Evolutionary conservation across 2,797 vertebrate species (phyloP).

Genomic region (Neosilurus mollespiculum): DNA sequence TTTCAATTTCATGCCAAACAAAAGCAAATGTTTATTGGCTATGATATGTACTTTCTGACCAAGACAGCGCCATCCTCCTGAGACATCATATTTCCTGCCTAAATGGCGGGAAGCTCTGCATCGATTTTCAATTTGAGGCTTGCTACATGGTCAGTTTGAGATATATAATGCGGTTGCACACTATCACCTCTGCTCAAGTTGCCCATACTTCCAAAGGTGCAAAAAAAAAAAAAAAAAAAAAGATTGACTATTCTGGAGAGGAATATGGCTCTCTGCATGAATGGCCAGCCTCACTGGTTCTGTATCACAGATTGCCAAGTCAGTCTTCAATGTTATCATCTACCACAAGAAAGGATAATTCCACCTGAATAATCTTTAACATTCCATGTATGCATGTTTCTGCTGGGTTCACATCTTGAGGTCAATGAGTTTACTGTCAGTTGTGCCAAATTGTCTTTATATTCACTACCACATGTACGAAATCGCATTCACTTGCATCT

Average conservation of each 20-base stretch:
- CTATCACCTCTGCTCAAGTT: conserved; percentile 31
- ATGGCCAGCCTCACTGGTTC: not conserved
- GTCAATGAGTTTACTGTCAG: conserved; percentile 41
- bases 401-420: conserved; percentile 18
- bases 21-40: conserved; percentile 29
- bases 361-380: conserved; percentile 1
- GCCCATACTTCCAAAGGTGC: conserved; percentile 37
- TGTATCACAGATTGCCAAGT: not conserved
- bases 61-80: conserved; percentile 11
- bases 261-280: not conserved
- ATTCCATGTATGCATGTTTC: not conserved
- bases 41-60: conserved; percentile 12
- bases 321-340: not conserved
- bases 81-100: conserved; percentile 36
- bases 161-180: conserved; percentile 33
- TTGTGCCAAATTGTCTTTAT: conserved; percentile 27
- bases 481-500: conserved; percentile 35
- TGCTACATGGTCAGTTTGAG: conserved; percentile 33
- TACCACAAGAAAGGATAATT: not conserved
- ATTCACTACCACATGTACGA: conserved; percentile 8
- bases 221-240: not conserved
- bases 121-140: conserved; percentile 51
- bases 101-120: conserved; percentile 31
- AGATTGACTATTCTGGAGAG: not conserved
- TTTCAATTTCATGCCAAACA: conserved; percentile 29